Base-by-base conservation (phyloP, 1,140 invertebrate species). In the Rhyzopertha dominica region DNA sequence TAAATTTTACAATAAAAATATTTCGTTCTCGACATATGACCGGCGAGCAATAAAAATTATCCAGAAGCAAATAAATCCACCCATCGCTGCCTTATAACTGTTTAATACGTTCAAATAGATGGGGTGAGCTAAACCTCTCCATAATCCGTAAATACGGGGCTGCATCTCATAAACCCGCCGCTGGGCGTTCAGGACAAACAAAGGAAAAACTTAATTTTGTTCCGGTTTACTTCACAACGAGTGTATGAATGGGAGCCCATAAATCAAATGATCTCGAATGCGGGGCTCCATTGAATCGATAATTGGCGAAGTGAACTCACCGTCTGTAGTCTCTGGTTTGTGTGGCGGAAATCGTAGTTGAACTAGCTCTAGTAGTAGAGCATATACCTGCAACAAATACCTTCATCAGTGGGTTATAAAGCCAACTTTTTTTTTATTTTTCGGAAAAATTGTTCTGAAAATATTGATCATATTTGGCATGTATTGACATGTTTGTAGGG, bases 161-260 rank as follows among this genome's bases (percentile, higher is more conserved):
- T n/a, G n/a, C n/a, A n/a, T n/a, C n/a, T n/a, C n/a, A n/a, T n/a
- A n/a, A n/a, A n/a, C n/a, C n/a, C n/a, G n/a, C n/a, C n/a, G n/a
- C n/a, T n/a, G n/a, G n/a, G n/a, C n/a, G n/a, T n/a, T n/a, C n/a
- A n/a, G n/a, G n/a, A n/a, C n/a, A n/a, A n/a, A n/a, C n/a, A n/a
- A 53, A 53, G 28, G 36, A 43, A 49, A 42, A 53, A 53, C 36
- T 53, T 53, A 53, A 53, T 53, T 49, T 53, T 40, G 46, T 53
- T 49, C 51, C 28, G 18, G n/a, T n/a, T 20, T 42, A 38, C 40
- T 52, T 52, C 44, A 48, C 44, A 47, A 48, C 50, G 48, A 52
- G 50, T 49, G 36, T 37, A 37, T 53, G 45, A 52, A 49, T 52
- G 37, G 28, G n/a, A n/a, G 40, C 5, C 41, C 39, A 48, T 52